These are phyloP conservation scores for Adineta ricciae DNA, from an alignment of 2,888 invertebrate species.

Conservation along the genomic window DNA sequence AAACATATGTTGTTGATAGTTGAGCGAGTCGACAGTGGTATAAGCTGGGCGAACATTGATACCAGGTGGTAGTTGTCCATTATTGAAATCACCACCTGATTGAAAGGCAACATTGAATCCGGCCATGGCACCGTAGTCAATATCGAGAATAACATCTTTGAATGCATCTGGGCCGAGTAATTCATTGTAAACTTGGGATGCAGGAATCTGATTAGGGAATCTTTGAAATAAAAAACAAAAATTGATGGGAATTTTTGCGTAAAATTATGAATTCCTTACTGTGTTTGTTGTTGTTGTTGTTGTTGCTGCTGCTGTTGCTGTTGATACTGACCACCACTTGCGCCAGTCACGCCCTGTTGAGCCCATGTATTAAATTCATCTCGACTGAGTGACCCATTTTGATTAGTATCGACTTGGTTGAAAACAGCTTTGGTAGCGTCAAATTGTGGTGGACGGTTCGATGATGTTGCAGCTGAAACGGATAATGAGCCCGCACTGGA, in stretches of 20 bases:
- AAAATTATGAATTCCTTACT: too few relatives aligned
- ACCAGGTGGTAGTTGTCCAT: background rate
- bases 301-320: background rate
- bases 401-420: background rate
- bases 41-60: background rate
- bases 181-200: background rate
- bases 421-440: background rate
- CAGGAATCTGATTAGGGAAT: background rate
- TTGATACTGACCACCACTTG: background rate
- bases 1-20: slow-evolving; percentile 18
- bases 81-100: background rate
- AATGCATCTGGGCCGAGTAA: slow-evolving; percentile 17
- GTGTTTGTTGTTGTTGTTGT: too few relatives aligned
- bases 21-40: background rate
- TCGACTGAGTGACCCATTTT: background rate
- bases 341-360: background rate
- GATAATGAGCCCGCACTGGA: background rate
- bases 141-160: slow-evolving; percentile 12
- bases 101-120: background rate
- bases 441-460: background rate
- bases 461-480: background rate
- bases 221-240: background rate
- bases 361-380: background rate
- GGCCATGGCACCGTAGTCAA: background rate
- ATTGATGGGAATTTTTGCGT: too few relatives aligned